Percentiles rank a stretch among this genome's conserved stretches.
Conservation (phyloP, 2,888 invertebrate genomes). For the Sycophila texana region DNA sequence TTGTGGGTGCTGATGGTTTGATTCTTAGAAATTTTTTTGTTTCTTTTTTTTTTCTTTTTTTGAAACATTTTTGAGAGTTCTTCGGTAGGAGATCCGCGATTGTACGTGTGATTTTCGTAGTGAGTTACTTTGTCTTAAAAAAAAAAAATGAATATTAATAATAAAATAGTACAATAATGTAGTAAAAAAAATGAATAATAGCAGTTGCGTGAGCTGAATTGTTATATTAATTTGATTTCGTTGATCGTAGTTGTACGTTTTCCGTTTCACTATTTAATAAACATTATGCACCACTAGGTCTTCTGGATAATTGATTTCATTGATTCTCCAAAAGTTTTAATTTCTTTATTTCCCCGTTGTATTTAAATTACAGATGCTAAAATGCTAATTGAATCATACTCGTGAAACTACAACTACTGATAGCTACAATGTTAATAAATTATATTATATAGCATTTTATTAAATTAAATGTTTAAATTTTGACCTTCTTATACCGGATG, state of each 20-base stretch:
- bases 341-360: neutral
- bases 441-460: too few relatives aligned
- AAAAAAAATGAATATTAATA: too few relatives aligned
- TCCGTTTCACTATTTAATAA: neutral
- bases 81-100: too few relatives aligned
- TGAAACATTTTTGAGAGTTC: too few relatives aligned
- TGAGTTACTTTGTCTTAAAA: too few relatives aligned
- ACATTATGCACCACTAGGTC: slow-evolving; percentile 12
- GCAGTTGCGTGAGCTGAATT: neutral
- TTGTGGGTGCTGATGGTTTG: neutral
- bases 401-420: neutral
- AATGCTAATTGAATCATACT: neutral
- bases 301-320: slow-evolving; percentile 7
- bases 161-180: too few relatives aligned
- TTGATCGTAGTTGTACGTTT: slow-evolving; percentile 1
- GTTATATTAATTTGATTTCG: slow-evolving; percentile 16
- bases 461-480: too few relatives aligned
- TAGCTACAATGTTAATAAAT: too few relatives aligned
- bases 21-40: neutral
- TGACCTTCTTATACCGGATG: too few relatives aligned
- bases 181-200: too few relatives aligned
- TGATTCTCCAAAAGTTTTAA: neutral
- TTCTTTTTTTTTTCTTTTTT: too few relatives aligned
- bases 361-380: neutral
- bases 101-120: too few relatives aligned